Evolutionary conservation across 2,113 vertebrate species (phyloP), one percentile per base, ranked within the genome.

Genomic region (Istiophorus platypterus): DNA sequence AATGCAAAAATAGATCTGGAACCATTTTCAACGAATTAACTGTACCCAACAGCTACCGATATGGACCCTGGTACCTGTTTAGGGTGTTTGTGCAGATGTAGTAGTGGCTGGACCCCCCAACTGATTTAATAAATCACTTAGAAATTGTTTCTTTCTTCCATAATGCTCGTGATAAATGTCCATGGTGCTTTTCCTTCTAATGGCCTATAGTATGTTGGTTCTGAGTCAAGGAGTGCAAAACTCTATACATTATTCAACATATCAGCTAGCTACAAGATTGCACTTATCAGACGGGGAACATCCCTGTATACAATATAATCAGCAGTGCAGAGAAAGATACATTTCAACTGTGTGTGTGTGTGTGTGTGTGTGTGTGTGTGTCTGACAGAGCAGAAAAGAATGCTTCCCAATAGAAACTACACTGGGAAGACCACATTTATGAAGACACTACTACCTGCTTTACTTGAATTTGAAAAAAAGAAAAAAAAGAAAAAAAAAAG

Each of bases 151-250:
- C 29, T 59, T 9, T 64, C 24, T 31, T 51, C 26, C 47, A 7
- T 20, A 18, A 27, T 1, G 18, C n/a, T 17, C 24, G 12, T 76
- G 59, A 70, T 69, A 42, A 41, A 79, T 37, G 49, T 27, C 42
- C 24, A 65, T 11, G 52, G 11, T 49, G 66, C 27, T 47, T 17
- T 63, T 31, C 26, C 22, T 45, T 45, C 58, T 61, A 72, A 41
- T 54, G 72, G 37, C 37, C 57, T 51, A 34, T 34, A 57, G 42
- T 14, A 39, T 20, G 31, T 2, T 77, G 69, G 74, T 31, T 67
- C 42, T 27, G 41, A 34, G 49, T 47, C 27, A 52, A 51, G 24
- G 22, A 47, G 52, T 45, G 14, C 20, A 52, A 61, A 49, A 47
- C 45, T 69, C 34, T 54, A 7, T 39, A 11, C 29, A 26, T 45